Percentiles rank a stretch among this genome's conserved stretches.
Evolutionary conservation across 2,113 vertebrate genomes (phyloP).

Genomic region (Thunnus thynnus): DNA sequence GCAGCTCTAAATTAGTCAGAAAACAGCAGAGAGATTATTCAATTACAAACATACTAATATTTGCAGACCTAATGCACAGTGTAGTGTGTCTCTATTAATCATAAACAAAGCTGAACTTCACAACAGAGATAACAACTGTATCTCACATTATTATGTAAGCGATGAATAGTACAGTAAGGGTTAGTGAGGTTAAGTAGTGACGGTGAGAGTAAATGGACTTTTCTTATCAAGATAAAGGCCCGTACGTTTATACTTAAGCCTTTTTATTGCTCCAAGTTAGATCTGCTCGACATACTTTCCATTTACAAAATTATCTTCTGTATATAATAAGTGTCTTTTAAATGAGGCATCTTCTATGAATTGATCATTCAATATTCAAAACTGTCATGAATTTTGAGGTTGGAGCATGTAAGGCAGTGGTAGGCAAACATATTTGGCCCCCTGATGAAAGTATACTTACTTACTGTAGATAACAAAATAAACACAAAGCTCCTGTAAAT

Average conservation of each 20-base stretch:
- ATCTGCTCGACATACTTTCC: neutral
- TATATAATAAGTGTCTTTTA: neutral
- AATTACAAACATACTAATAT: neutral
- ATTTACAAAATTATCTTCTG: neutral
- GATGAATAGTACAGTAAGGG: neutral
- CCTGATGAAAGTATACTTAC: too few relatives aligned
- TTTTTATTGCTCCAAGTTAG: neutral
- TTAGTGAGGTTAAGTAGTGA: neutral
- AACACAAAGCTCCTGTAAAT: too few relatives aligned
- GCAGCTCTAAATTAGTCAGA: too few relatives aligned
- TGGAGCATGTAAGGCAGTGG: too few relatives aligned
- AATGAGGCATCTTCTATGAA: neutral
- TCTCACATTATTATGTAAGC: neutral
- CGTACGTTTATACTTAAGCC: neutral
- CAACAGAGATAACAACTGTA: constrained; percentile 11
- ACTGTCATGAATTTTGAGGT: too few relatives aligned
- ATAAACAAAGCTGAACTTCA: constrained; percentile 5
- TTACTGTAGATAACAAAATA: too few relatives aligned
- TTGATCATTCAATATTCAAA: too few relatives aligned
- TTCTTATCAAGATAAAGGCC: neutral
- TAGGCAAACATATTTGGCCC: too few relatives aligned
- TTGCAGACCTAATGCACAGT: neutral
- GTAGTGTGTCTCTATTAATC: neutral
- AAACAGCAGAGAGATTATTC: neutral
- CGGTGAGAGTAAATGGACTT: too few relatives aligned